Base-by-base conservation (phyloP, 2,113 vertebrate genomes). In the Amazona guildingii region DNA sequence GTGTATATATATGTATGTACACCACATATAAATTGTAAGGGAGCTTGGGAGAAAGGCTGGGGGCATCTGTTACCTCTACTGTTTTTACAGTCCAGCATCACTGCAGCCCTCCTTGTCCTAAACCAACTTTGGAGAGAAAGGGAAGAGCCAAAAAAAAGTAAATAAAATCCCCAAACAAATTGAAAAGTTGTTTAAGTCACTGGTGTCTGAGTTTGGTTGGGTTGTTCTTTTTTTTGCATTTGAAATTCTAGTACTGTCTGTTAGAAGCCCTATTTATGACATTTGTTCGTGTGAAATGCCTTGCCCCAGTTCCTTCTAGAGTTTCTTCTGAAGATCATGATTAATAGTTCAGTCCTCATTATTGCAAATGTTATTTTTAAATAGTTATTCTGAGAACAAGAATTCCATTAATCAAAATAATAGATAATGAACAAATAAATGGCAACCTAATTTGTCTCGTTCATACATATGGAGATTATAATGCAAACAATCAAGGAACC, bases 321-420 rank as follows among this genome's bases (percentile, higher is more conserved):
- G 86, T 94, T 96, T 92, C 76, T 95, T 90, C 94, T 94, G 64
- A 96, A 95, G 88, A 88, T 78, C 88, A 33, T 97, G 95, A 97
- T 97, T 97, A 97, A 97, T 97, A 96, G 93, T 97, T 97, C 95
- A 96, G 95, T 97, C 93, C 83, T 96, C 92, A 95, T 97, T 96
- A 96, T 97, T 98, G 94, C 97, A 95, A 97, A 91, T 98, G 95
- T 92, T 98, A 97, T 96, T 97, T 97, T 96, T 96, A 97, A 97
- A 94, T 88, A 95, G 96, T 96, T 97, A 95, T 96, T 94, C 95
- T 95, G 83, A 94, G 95, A 97, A 93, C 92, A 94, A 97, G 97
- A 98, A 98, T 98, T 98, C 97, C 98, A 98, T 98, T 98, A 98
- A 98, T 99, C 98, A 98, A 98, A 98, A 98, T 98, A 98, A 98